Evolutionary conservation across 2,797 vertebrate species (phyloP).

Genomic region (Enoplosus armatus): DNA sequence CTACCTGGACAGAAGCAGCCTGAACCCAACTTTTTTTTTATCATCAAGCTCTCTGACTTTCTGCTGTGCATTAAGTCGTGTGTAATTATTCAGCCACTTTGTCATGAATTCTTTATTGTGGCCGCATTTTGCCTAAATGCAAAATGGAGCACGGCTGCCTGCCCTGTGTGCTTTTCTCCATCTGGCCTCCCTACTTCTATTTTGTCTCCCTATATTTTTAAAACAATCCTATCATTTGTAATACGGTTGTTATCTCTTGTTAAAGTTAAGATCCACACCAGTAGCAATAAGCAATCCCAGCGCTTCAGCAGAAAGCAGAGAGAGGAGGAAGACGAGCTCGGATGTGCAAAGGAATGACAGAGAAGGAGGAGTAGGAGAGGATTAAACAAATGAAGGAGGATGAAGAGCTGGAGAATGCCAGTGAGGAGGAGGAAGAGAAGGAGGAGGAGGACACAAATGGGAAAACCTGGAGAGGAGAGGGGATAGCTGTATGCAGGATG

Average conservation of each 20-base stretch:
- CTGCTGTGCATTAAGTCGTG: slow-evolving; percentile 68
- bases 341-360: slow-evolving; percentile 56
- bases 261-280: slow-evolving; percentile 39
- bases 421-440: slow-evolving; percentile 57
- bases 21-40: slow-evolving; percentile 36
- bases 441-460: slow-evolving; percentile 56
- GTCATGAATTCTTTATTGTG: slow-evolving; percentile 84
- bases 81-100: slow-evolving; percentile 83
- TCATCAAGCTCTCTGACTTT: slow-evolving; percentile 38
- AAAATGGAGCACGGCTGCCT: slow-evolving; percentile 60
- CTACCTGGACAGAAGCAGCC: slow-evolving; percentile 55
- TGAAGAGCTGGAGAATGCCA: slow-evolving; percentile 57
- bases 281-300: slow-evolving; percentile 56
- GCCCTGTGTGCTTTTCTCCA: slow-evolving; percentile 34
- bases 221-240: slow-evolving; percentile 50
- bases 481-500: slow-evolving; percentile 55
- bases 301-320: slow-evolving; percentile 39
- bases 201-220: slow-evolving; percentile 33
- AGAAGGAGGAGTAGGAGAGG: slow-evolving; percentile 69
- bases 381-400: slow-evolving; percentile 76
- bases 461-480: slow-evolving; percentile 66
- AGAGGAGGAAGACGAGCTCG: slow-evolving; percentile 43
- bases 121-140: slow-evolving; percentile 71
- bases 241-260: slow-evolving; percentile 60
- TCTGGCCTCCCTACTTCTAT: slow-evolving; percentile 24